Evolutionary conservation across 2,797 vertebrate species (phyloP).

Genomic region (Gambusia yucatana): DNA sequence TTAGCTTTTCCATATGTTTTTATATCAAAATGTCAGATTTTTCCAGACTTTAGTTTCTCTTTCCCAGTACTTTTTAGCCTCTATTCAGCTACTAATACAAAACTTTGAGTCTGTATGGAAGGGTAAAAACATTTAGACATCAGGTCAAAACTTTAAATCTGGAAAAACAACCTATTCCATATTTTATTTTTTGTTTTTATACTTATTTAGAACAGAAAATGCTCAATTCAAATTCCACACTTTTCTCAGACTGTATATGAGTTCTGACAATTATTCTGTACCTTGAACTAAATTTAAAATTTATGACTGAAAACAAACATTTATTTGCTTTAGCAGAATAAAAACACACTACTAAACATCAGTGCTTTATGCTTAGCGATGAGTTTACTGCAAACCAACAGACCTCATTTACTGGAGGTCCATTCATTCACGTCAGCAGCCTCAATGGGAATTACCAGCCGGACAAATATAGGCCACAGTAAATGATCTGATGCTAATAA

Average conservation of each 20-base stretch:
- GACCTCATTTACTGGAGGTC: constrained; percentile 6
- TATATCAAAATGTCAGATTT: background rate
- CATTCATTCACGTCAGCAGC: constrained; percentile 9
- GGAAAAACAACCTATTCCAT: background rate
- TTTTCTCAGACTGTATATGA: background rate
- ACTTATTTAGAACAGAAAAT: background rate
- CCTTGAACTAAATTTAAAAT: background rate
- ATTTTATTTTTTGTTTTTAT: background rate
- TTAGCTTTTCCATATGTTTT: background rate
- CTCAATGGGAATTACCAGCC: constrained; percentile 18
- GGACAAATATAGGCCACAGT: constrained; percentile 28
- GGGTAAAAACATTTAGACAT: background rate
- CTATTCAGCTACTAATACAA: background rate
- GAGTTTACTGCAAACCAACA: constrained; percentile 3
- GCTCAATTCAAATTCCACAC: background rate
- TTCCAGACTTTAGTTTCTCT: background rate
- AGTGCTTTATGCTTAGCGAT: background rate
- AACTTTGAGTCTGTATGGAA: background rate
- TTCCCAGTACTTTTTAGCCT: background rate
- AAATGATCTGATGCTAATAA: constrained; percentile 27
- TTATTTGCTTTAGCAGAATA: background rate
- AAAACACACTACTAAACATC: background rate
- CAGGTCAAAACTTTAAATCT: background rate
- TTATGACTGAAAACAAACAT: background rate
- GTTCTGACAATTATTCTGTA: no score